Conservation (phyloP, 2,888 invertebrate genomes). For the Coenonympha arcania region DNA sequence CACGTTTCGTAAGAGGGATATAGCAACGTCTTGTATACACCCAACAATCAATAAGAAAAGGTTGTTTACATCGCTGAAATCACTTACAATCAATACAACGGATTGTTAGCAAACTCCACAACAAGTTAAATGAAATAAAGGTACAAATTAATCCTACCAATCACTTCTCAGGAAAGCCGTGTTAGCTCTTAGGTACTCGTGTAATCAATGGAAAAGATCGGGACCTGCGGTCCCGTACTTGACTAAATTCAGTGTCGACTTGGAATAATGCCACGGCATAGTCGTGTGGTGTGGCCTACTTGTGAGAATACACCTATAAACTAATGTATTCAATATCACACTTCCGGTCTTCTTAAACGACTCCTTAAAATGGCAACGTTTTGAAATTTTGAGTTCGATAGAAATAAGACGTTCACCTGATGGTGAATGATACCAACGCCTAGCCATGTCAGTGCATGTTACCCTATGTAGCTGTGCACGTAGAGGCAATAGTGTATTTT, state of each 20-base stretch:
- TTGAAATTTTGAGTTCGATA: too few relatives aligned
- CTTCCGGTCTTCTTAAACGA: too few relatives aligned
- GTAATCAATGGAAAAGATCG: constrained; percentile 14
- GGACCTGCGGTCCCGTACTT: constrained; percentile 7
- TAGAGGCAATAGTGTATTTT: too few relatives aligned
- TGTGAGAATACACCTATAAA: background rate
- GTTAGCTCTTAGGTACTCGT: constrained; percentile 5
- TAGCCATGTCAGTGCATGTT: too few relatives aligned
- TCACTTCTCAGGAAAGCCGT: constrained; percentile 8
- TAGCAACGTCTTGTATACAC: background rate
- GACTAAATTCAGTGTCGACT: constrained; percentile 6
- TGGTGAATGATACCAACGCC: too few relatives aligned
- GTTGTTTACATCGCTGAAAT: too few relatives aligned
- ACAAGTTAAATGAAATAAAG: background rate
- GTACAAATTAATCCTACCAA: background rate
- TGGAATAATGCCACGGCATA: constrained; percentile 7
- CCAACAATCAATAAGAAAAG: too few relatives aligned
- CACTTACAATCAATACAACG: background rate
- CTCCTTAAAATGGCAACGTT: too few relatives aligned
- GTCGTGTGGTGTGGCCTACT: constrained; percentile 1
- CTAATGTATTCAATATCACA: background rate
- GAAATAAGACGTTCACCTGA: too few relatives aligned
- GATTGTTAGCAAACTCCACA: background rate
- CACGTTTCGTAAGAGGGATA: too few relatives aligned
- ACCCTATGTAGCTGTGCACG: too few relatives aligned